Percentiles rank a stretch among this genome's conserved stretches.
These are phyloP conservation scores for Melanocharis versteri DNA, from an alignment of 2,113 vertebrate species.

Conservation along the genomic window DNA sequence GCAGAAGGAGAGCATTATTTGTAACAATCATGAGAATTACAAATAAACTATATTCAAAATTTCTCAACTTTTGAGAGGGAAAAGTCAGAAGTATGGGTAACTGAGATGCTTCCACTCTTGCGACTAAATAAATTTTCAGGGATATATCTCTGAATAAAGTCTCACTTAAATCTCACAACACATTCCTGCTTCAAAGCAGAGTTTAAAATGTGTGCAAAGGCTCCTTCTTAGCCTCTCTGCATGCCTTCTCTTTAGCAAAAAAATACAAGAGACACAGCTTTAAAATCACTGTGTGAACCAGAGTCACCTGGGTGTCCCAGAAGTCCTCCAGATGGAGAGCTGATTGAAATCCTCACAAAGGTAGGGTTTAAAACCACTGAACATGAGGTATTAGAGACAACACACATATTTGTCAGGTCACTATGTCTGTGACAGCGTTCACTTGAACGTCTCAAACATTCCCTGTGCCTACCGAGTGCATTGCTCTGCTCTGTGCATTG, in stretches of 20 bases:
- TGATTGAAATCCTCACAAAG: constrained; percentile 58
- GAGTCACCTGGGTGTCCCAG: constrained; percentile 3
- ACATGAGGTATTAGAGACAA: constrained; percentile 28
- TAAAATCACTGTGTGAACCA: constrained; percentile 51
- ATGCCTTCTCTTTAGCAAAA: constrained; percentile 33
- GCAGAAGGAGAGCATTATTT: neutral
- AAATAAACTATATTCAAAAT: neutral
- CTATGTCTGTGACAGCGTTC: neutral
- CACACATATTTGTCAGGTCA: neutral
- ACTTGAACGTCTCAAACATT: neutral
- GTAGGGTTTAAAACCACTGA: constrained; percentile 51
- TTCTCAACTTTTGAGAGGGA: neutral
- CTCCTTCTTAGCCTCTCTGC: constrained; percentile 6
- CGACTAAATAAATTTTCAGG: neutral
- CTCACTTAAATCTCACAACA: constrained; percentile 50
- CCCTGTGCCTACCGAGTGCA: neutral
- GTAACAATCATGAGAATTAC: neutral
- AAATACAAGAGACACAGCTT: constrained; percentile 29
- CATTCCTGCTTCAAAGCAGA: constrained; percentile 24
- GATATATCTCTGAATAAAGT: neutral
- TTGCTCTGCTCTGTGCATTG: neutral
- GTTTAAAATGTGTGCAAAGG: constrained; percentile 34
- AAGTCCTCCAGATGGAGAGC: constrained; percentile 21
- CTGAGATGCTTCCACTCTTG: neutral
- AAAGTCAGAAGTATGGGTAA: neutral